A percentile compares a stretch with the other conserved stretches of the same genome.
Evolutionary conservation across 2,797 vertebrate species (phyloP).

Genomic region (Leuciscus waleckii): DNA sequence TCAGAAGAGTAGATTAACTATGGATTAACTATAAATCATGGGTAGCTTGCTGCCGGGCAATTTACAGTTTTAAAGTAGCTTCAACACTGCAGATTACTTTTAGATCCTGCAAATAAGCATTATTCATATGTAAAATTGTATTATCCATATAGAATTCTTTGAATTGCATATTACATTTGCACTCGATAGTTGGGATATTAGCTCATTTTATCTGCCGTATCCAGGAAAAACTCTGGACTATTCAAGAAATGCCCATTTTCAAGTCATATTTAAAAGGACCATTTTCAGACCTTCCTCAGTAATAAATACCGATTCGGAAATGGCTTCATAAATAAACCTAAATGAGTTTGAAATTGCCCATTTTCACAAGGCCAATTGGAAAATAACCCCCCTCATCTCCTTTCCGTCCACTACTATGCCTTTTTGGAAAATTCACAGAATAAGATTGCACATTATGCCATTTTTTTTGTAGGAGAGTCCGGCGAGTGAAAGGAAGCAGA

Average conservation of each 20-base stretch:
- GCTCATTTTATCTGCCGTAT: slow-evolving; percentile 21
- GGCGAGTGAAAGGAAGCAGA: slow-evolving; percentile 6
- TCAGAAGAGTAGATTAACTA: slow-evolving; percentile 9
- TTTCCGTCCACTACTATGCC: background rate
- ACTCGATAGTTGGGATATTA: slow-evolving; percentile 2
- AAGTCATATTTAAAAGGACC: slow-evolving; percentile 22
- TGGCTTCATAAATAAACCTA: slow-evolving; percentile 44
- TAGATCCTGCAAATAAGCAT: background rate
- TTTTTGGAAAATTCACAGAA: slow-evolving; percentile 11
- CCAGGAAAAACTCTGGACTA: slow-evolving; percentile 23
- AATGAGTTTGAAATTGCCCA: slow-evolving; percentile 53
- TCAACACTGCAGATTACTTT: background rate
- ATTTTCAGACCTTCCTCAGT: slow-evolving; percentile 5
- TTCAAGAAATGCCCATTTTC: slow-evolving; percentile 3
- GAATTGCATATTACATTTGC: slow-evolving; percentile 23
- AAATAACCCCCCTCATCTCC: slow-evolving; percentile 42
- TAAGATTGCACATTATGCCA: slow-evolving; percentile 15
- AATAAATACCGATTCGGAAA: slow-evolving; percentile 32
- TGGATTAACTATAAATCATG: slow-evolving; percentile 14
- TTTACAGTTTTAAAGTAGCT: background rate
- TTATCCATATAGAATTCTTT: slow-evolving; percentile 34
- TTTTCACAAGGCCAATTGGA: slow-evolving; percentile 44
- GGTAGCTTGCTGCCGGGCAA: background rate
- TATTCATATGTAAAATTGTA: slow-evolving; percentile 25
- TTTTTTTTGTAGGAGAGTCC: slow-evolving; percentile 1